Evolutionary conservation across 2,113 vertebrate species (phyloP).

Genomic region (Nipponia nippon): DNA sequence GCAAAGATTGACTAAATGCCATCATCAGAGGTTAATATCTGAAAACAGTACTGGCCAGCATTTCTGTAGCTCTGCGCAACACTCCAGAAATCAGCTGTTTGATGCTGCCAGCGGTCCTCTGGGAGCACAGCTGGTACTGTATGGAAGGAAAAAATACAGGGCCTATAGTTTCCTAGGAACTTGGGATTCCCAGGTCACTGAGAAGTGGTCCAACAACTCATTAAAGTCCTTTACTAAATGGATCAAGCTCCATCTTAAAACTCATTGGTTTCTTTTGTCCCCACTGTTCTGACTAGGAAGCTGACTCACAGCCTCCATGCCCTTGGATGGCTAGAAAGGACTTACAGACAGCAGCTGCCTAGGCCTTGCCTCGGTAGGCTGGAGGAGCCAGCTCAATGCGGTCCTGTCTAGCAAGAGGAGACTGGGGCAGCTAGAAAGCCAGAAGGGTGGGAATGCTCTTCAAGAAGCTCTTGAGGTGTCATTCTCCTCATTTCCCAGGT

Average conservation of each 20-base stretch:
- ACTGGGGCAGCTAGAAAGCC: neutral
- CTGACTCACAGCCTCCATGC: neutral
- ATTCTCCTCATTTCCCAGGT: neutral
- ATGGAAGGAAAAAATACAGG: neutral
- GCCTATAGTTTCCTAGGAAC: neutral
- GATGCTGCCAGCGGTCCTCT: neutral
- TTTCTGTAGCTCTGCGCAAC: neutral
- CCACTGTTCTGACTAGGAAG: neutral
- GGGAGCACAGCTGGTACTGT: neutral
- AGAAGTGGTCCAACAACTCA: neutral
- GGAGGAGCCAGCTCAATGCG: neutral
- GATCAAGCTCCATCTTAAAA: neutral
- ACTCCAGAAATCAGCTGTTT: neutral
- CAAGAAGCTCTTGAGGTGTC: neutral
- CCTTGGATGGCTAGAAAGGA: neutral
- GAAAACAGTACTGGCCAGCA: neutral
- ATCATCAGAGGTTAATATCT: neutral
- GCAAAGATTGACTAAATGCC: neutral
- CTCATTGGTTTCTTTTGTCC: neutral
- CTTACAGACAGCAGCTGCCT: neutral
- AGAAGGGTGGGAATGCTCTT: neutral
- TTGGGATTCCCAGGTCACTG: neutral
- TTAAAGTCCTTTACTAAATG: neutral
- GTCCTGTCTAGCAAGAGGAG: neutral
- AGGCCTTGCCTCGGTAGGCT: neutral